Base-by-base conservation (phyloP, 2,797 vertebrate species). In the Euthynnus affinis region DNA sequence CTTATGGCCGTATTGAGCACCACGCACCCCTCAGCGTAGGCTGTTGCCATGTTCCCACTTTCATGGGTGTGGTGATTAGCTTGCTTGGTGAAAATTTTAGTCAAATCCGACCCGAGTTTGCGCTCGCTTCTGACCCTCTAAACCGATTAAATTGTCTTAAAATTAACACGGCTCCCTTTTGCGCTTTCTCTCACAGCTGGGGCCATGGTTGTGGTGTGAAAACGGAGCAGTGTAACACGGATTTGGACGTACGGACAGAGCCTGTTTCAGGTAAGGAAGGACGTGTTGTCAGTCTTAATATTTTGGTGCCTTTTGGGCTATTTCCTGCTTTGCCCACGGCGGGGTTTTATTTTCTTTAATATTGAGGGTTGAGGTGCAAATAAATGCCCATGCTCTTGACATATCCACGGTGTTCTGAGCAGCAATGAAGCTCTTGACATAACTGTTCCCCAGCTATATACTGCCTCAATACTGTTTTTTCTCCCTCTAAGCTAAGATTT, bases 1-100 rank as follows among this genome's bases (percentile, higher is more conserved):
- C 51, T 23, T 9, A 2, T 14, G 40, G 12, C 40, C 44, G 0
- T 4, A 9, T 29, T 23, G 0, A 3, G 13, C 2, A 3, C n/a
- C 6, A 34, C 2, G 18, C 90, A 87, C 93, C 94, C 95, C 94
- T 88, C 74, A 1, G 78, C 42, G 82, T 76, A 74, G 89, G 78
- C 90, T 95, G 95, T 96, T 96, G 95, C 95, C 91, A 96, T 95
- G 95, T 94, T 95, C 94, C 95, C 95, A 93, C 91, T 94, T 94
- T 93, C 93, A 95, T 95, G 95, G 95, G 95, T 96, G 95, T 96
- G 95, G 95, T 95, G 93, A 96, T 93, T 91, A 95, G 93, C 89
- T 85, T 85, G 92, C 91, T 94, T 87, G 88, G 89, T 88, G 91
- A 93, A 94, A 87, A 90, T 91, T 82, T 90, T 84, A 91, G 91